A percentile compares a stretch with the other conserved stretches of the same genome.
Conservation (phyloP, 2,113 vertebrate species). For the Gavialis gangeticus region DNA sequence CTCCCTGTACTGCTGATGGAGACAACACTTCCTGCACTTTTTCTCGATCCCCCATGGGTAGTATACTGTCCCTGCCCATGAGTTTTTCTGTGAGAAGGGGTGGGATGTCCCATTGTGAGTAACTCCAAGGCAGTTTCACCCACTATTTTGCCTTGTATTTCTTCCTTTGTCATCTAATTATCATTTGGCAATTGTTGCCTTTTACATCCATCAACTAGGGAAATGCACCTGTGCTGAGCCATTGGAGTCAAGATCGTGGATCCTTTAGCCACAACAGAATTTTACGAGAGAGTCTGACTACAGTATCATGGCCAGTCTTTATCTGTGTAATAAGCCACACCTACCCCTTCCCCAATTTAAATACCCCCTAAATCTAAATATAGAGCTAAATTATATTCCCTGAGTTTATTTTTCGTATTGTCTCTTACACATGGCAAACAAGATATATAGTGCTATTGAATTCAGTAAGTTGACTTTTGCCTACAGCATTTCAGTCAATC, state of each 20-base stretch:
- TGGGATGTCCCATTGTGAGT: not conserved
- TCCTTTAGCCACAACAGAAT: not conserved
- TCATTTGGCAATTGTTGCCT: not conserved
- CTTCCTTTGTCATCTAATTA: not conserved
- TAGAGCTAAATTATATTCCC: not conserved
- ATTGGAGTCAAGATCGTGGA: not conserved
- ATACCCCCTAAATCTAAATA: not conserved
- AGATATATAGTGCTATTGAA: not conserved
- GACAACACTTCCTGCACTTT: not conserved
- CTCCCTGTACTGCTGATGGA: not conserved
- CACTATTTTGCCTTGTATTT: not conserved
- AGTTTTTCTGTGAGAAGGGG: not conserved
- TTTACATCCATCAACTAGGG: not conserved
- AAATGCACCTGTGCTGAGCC: not conserved
- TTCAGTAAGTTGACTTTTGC: not conserved
- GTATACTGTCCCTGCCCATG: not conserved
- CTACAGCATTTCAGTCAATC: not conserved
- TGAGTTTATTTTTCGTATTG: not conserved
- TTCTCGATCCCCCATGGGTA: not conserved
- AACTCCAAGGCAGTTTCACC: not conserved
- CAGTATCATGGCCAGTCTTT: not conserved
- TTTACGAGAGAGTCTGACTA: not conserved
- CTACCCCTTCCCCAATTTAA: not conserved
- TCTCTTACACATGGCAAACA: not conserved
- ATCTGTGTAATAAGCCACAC: not conserved